phyloP scores from a whole-genome alignment of 1,140 invertebrate species.

The Monomorium pharaonis region DNA sequence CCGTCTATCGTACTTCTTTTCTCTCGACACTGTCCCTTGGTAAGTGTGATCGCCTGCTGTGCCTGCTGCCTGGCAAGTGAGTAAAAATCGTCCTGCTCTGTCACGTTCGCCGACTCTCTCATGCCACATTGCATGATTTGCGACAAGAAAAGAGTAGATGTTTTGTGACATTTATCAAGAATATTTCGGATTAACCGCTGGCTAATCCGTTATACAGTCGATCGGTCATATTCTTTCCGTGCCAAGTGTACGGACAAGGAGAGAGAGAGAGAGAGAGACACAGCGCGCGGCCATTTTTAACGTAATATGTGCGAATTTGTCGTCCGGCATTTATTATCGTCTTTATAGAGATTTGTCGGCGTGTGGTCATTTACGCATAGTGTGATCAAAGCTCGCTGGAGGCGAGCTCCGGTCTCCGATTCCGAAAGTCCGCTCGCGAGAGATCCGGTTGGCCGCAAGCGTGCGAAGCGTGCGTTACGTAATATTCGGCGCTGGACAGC shows the following conservation, averaged over 20 bases:
- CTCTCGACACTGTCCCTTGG: conserved; percentile 88
- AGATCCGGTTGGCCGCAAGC: too few species aligned
- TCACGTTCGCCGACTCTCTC: too few species aligned
- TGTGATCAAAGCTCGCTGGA: too few species aligned
- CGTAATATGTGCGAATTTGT: background rate
- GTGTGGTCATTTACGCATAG: background rate
- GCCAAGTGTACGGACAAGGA: background rate
- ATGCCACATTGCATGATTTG: background rate
- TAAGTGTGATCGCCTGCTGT: conserved; percentile 82
- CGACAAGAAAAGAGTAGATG: too few species aligned
- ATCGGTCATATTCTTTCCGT: background rate
- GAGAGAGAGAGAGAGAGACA: background rate
- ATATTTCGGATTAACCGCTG: too few species aligned
- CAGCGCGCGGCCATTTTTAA: conserved; percentile 42
- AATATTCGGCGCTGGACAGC: conserved; percentile 39
- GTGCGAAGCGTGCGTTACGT: conserved; percentile 63
- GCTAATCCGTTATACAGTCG: background rate
- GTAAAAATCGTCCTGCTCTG: conserved; percentile 4
- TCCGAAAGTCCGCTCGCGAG: background rate
- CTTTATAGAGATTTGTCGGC: background rate
- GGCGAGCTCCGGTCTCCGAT: background rate
- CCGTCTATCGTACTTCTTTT: conserved; percentile 83
- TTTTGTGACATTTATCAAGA: background rate
- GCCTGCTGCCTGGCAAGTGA: conserved; percentile 52
- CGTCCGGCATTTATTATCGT: background rate